Percentiles rank a stretch among this genome's conserved stretches.
Evolutionary conservation across 2,888 invertebrate species (phyloP).

Genomic region (Quadriops clusia): DNA sequence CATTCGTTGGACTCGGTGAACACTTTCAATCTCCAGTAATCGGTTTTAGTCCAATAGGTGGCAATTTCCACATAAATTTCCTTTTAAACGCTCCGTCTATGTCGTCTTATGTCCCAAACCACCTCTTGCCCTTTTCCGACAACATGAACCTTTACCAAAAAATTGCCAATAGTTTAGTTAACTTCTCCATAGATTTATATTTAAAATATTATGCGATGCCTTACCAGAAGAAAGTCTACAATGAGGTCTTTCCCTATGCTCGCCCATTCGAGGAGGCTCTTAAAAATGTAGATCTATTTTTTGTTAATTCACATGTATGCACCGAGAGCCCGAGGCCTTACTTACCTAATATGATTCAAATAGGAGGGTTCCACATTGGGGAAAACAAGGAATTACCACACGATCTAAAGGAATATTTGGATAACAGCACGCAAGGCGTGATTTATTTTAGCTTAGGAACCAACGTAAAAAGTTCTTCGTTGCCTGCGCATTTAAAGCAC

Average conservation of each 20-base stretch:
- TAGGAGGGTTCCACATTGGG: constrained; percentile 20
- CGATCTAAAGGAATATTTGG: constrained; percentile 15
- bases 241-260: constrained; percentile 21
- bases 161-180: constrained; percentile 21
- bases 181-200: constrained; percentile 7
- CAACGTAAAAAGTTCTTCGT: constrained; percentile 12
- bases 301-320: constrained; percentile 19
- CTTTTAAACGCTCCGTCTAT: constrained; percentile 27
- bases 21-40: constrained; percentile 29
- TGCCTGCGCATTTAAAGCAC: constrained; percentile 10
- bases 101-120: constrained; percentile 27
- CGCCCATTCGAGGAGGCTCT: constrained; percentile 20
- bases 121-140: constrained; percentile 21
- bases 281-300: constrained; percentile 15
- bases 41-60: constrained; percentile 23
- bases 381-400: constrained; percentile 13
- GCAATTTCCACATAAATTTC: constrained; percentile 21
- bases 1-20: constrained; percentile 7
- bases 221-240: constrained; percentile 15
- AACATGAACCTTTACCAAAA: constrained; percentile 29
- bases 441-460: constrained; percentile 18
- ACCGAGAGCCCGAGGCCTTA: constrained; percentile 17
- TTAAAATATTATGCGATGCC: constrained; percentile 12
- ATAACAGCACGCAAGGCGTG: constrained; percentile 15
- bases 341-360: constrained; percentile 20